Percentiles rank a stretch among this genome's conserved stretches.
phyloP scores from a whole-genome alignment of 2,888 invertebrate species.

The Dicyrtomina minuta region DNA sequence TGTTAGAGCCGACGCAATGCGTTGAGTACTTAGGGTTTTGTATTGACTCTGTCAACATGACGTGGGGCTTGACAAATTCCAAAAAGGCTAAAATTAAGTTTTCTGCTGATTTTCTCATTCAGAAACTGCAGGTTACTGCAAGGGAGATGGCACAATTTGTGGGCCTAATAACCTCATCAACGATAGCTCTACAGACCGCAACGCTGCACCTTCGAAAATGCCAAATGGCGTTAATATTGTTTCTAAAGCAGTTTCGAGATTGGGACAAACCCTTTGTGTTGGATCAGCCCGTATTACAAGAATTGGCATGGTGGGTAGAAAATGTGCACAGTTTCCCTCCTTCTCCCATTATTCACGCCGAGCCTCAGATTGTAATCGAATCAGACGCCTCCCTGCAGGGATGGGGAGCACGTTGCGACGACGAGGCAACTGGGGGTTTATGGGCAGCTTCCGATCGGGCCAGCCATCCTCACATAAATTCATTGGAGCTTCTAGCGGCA shows the following conservation, averaged over 20 bases:
- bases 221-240: too few relatives aligned
- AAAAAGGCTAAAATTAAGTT: not conserved
- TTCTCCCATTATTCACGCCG: not conserved
- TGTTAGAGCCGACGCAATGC: not conserved
- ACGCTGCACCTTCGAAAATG: too few relatives aligned
- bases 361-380: not conserved
- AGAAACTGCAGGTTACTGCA: not conserved
- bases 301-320: not conserved
- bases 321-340: not conserved
- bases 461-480: not conserved
- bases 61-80: not conserved
- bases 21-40: not conserved
- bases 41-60: conserved; percentile 2
- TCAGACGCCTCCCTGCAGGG: not conserved
- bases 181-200: not conserved
- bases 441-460: not conserved
- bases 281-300: too few relatives aligned
- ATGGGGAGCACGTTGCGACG: not conserved
- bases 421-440: not conserved
- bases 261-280: too few relatives aligned
- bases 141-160: not conserved
- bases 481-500: not conserved
- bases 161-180: not conserved
- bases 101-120: not conserved
- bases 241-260: too few relatives aligned